Evolutionary conservation across 1,140 invertebrate species (phyloP).

Genomic region (Lasioglossum baleicum): DNA sequence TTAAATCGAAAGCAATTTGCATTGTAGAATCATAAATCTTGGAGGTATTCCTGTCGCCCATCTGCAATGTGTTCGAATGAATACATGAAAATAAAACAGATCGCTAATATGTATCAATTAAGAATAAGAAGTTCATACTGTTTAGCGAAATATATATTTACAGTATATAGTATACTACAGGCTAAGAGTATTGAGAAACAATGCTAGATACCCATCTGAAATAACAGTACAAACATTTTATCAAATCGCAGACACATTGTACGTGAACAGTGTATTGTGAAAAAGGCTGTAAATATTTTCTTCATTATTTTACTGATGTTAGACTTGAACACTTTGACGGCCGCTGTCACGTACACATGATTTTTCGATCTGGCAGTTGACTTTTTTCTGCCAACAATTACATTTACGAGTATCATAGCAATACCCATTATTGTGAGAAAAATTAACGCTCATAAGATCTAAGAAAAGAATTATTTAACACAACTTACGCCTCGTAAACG

Average conservation of each 20-base stretch:
- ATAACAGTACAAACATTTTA: conserved; percentile 12
- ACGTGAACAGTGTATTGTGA: too few relatives aligned
- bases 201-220: conserved; percentile 64
- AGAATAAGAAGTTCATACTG: conserved; percentile 42
- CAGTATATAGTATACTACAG: conserved; percentile 65
- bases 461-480: too few relatives aligned
- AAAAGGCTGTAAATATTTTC: neutral
- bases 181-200: conserved; percentile 73
- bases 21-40: conserved; percentile 30
- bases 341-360: too few relatives aligned
- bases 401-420: too few relatives aligned
- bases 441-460: too few relatives aligned
- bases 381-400: too few relatives aligned
- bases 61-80: conserved; percentile 47
- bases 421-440: too few relatives aligned
- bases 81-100: conserved; percentile 49
- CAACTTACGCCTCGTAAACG: too few relatives aligned
- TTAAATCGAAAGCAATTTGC: conserved; percentile 53
- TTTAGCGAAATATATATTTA: conserved; percentile 58
- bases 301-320: neutral
- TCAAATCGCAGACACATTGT: neutral
- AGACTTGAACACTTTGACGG: too few relatives aligned
- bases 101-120: conserved; percentile 51
- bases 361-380: too few relatives aligned
- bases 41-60: conserved; percentile 37